Evolutionary conservation across 53 echinoderm and acorn worm species (phyloP), one percentile per base, ranked within the genome.

Genomic region (Astropecten irregularis): DNA sequence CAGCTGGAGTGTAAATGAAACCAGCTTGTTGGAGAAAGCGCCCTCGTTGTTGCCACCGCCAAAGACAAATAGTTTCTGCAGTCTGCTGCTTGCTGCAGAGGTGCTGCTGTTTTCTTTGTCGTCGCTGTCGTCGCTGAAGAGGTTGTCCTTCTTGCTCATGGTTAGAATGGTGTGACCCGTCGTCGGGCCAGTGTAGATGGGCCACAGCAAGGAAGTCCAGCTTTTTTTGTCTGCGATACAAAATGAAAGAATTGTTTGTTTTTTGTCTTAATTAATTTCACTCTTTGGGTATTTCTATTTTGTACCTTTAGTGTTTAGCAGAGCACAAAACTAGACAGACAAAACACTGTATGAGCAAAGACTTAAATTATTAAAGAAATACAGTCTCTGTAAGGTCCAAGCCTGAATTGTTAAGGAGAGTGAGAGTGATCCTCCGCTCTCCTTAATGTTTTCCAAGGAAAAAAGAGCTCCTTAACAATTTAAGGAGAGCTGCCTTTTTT

Each of bases 21-120:
- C 55, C 39, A 90, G 86, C 63, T 93, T 90, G 34, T 83, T 77
- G 66, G 85, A 93, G 77, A 93, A 95, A 9, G 60, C 57, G 29
- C 86, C 95, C 76, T 95, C 95, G 30, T 95, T 95, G 40, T 95
- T 88, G 5, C 95, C 95, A 5, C 95, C 95, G 7, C 93, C 95
- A 77, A 95, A 95, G 25, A 90, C 71, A n/a, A 93, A 82, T 1
- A 95, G 68, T 18, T 38, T 81, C 16, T 87, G 87, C 13, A n/a
- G 29, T 25, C 25, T 18, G 66, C n/a, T 23, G n/a, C 82, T 70
- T 54, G 44, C 34, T 3, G 39, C 37, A 13, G 4, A 46, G 8
- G 21, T 67, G n/a, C 66, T 18, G 11, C 19, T 49, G 50, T 92
- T 92, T 37, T 92, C 90, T 44, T 95, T 95, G 15, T 88, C 83